Percentiles rank a stretch among this genome's conserved stretches.
These are phyloP conservation scores for Trididemnum nubilum DNA, from an alignment of 23 tunicate species.

Conservation along the genomic window DNA sequence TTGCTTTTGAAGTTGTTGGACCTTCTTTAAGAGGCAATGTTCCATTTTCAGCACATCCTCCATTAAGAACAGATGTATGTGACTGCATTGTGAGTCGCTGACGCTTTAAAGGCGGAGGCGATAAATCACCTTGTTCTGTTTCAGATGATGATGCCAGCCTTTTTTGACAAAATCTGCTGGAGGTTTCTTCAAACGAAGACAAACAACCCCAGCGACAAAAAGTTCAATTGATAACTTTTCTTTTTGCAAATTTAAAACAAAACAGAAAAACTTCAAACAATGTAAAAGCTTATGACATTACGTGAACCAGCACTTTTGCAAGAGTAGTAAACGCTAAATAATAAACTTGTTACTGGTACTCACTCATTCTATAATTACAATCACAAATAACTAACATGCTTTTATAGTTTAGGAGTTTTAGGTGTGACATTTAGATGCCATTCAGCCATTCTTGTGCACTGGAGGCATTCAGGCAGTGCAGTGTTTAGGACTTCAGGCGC, in stretches of 20 bases:
- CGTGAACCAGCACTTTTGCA: not conserved
- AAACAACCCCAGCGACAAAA: conserved; percentile 34
- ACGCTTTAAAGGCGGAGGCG: conserved; percentile 88
- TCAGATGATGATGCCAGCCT: conserved; percentile 89
- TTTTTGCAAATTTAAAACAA: not conserved
- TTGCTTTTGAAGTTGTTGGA: conserved; percentile 53
- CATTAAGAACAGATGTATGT: conserved; percentile 66
- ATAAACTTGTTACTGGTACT: too few species aligned
- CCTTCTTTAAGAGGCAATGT: conserved; percentile 36
- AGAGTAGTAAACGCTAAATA: not conserved
- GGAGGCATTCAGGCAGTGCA: too few species aligned
- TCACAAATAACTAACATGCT: too few species aligned
- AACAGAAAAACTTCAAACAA: not conserved
- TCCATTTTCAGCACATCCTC: conserved; percentile 67
- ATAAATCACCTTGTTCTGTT: conserved; percentile 68
- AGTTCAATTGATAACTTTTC: not conserved
- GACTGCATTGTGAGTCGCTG: conserved; percentile 77
- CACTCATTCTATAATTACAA: too few species aligned
- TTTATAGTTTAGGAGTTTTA: too few species aligned
- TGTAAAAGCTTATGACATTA: not conserved
- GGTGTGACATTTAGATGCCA: too few species aligned
- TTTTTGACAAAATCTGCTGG: conserved; percentile 36
- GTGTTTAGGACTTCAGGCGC: too few species aligned
- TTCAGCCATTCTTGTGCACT: too few species aligned
- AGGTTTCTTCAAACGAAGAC: conserved; percentile 59